Evolutionary conservation across 1,140 invertebrate species (phyloP).

Genomic region (Phymorhynchus buccinoides): DNA sequence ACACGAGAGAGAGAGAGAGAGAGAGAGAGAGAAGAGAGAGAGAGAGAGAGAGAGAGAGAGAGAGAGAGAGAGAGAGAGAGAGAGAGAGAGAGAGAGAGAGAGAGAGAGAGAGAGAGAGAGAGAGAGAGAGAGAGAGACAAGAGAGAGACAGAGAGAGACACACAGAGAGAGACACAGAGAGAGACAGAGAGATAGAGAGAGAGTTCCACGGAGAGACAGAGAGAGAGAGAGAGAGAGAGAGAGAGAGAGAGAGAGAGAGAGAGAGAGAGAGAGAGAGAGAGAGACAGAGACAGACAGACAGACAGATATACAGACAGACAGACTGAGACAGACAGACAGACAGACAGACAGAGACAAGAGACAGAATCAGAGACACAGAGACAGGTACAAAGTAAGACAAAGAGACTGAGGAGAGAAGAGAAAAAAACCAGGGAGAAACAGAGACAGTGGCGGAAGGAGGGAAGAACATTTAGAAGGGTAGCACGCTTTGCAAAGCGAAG

Average conservation of each 20-base stretch:
- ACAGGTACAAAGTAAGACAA: too few relatives aligned
- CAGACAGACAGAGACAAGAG: neutral
- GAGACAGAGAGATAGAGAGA: neutral
- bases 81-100: neutral
- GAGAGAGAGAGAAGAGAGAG: neutral
- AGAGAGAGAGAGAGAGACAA: neutral
- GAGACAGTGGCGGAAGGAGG: too few relatives aligned
- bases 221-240: too few relatives aligned
- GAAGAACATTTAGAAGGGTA: too few relatives aligned
- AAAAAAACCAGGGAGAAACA: too few relatives aligned
- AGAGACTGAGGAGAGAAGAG: too few relatives aligned
- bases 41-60: neutral
- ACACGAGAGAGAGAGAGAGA: neutral
- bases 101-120: neutral
- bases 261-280: too few relatives aligned
- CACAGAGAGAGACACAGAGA: neutral
- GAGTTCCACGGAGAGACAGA: too few relatives aligned
- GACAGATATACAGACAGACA: neutral
- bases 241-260: too few relatives aligned
- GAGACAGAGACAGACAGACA: neutral
- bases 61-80: neutral
- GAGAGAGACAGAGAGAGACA: neutral
- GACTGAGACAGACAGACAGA: neutral
- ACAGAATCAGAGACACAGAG: neutral
- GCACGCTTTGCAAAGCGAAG: too few relatives aligned